A percentile compares a stretch with the other conserved stretches of the same genome.
Evolutionary conservation across 2,113 vertebrate species (phyloP).

Genomic region (Recurvirostra avosetta): DNA sequence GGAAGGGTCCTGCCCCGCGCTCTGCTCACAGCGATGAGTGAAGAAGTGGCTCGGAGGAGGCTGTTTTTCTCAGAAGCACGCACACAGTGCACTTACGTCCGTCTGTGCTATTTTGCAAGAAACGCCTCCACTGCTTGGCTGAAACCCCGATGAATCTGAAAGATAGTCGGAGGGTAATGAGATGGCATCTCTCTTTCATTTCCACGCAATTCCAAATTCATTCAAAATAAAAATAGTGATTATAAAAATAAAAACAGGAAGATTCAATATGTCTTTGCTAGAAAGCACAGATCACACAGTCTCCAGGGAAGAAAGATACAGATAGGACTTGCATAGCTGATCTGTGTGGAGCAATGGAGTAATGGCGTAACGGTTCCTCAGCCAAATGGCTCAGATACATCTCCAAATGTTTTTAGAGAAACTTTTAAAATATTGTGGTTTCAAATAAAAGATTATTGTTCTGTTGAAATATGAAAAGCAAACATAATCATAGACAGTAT

Average conservation of each 20-base stretch:
- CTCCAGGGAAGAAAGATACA: neutral
- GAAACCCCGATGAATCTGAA: neutral
- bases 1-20: accelerated
- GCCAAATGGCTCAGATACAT: neutral
- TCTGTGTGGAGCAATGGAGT: neutral
- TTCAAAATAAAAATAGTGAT: neutral
- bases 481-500: neutral
- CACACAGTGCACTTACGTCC: accelerated
- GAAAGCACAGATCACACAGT: neutral
- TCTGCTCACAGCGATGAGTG: accelerated
- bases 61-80: neutral
- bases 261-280: neutral
- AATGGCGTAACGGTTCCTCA: neutral
- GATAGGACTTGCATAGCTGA: neutral
- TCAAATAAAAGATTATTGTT: neutral
- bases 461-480: neutral
- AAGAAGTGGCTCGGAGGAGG: accelerated
- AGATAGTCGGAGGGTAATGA: neutral
- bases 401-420: neutral
- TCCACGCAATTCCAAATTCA: neutral
- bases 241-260: neutral
- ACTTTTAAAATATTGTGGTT: neutral
- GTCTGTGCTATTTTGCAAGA: neutral
- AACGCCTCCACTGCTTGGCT: neutral
- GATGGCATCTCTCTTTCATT: accelerated